Conservation (phyloP, 1,140 invertebrate species). For the Diprion similis region DNA sequence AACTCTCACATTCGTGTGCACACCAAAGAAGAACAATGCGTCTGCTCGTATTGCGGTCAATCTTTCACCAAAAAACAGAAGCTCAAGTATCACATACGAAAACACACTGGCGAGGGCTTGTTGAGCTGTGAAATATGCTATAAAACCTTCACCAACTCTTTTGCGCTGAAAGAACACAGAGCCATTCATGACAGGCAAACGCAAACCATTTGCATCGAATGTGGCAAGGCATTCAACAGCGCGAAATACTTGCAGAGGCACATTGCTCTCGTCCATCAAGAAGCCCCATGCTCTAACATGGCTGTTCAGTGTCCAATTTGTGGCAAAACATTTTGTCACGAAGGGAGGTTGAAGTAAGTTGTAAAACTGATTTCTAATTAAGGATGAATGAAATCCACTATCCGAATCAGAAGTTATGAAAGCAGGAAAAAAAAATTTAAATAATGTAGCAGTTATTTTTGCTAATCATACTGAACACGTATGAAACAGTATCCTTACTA, state of each 20-base stretch:
- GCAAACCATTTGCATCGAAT: conserved; percentile 32
- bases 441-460: no score
- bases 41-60: conserved; percentile 63
- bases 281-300: conserved; percentile 24
- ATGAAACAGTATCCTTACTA: no score
- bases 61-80: conserved; percentile 56
- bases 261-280: conserved; percentile 35
- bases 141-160: conserved; percentile 41
- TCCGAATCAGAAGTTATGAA: no score
- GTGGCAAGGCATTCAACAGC: conserved; percentile 39
- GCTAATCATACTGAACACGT: no score
- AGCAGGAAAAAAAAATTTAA: neutral
- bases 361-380: no score
- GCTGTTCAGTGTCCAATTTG: conserved; percentile 28
- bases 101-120: conserved; percentile 47
- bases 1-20: conserved; percentile 65
- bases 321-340: conserved; percentile 29
- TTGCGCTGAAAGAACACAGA: conserved; percentile 39
- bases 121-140: conserved; percentile 42
- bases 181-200: conserved; percentile 34
- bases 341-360: conserved; percentile 23
- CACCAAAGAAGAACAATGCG: conserved; percentile 58
- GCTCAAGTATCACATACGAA: conserved; percentile 47
- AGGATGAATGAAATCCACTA: no score
- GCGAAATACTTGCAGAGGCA: conserved; percentile 39